These are phyloP conservation scores for Xestia c-nigrum DNA, from an alignment of 2,888 invertebrate genomes.

Conservation along the genomic window DNA sequence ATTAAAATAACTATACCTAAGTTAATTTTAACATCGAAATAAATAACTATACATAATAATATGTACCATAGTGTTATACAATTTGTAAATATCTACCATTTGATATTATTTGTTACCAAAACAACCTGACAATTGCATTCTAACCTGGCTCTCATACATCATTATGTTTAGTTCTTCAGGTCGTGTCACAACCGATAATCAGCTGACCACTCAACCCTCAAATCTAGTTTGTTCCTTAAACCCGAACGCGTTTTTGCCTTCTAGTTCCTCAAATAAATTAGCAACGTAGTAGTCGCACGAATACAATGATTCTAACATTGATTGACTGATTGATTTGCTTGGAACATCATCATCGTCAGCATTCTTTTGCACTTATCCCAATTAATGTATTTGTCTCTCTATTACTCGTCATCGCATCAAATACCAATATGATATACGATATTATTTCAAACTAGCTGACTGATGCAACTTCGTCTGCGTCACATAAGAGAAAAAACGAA, in stretches of 20 bases:
- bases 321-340: neutral
- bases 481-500: too few species aligned
- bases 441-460: neutral
- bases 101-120: neutral
- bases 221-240: neutral
- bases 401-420: too few species aligned
- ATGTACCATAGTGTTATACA: neutral
- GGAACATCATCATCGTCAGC: too few species aligned
- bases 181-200: neutral
- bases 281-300: too few species aligned
- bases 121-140: neutral
- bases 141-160: neutral
- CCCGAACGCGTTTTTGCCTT: neutral
- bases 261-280: neutral
- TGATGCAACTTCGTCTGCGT: too few species aligned
- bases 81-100: slow-evolving; percentile 13
- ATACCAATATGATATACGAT: neutral
- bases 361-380: too few species aligned
- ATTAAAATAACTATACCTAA: neutral
- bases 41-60: slow-evolving; percentile 17
- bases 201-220: neutral
- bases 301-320: too few species aligned
- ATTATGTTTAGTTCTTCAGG: neutral
- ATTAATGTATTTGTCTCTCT: too few species aligned
- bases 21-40: slow-evolving; percentile 42